These are phyloP conservation scores for Agrypnus murinus DNA, from an alignment of 2,888 invertebrate species.

Conservation along the genomic window DNA sequence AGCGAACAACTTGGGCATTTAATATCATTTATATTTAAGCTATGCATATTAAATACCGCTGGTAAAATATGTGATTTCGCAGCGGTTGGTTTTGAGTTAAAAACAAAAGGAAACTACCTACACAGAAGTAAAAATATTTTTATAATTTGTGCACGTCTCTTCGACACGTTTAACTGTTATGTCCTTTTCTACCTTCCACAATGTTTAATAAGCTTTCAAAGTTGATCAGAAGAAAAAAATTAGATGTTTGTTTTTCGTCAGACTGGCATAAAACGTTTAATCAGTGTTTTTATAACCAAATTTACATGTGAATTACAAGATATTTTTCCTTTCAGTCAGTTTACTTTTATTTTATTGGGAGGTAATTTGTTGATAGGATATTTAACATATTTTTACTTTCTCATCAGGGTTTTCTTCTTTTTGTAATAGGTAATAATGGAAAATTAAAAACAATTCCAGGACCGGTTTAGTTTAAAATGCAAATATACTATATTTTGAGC, in stretches of 20 bases:
- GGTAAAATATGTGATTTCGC: constrained; percentile 53
- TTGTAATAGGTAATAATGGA: too few species aligned
- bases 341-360: constrained; percentile 43
- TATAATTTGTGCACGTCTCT: constrained; percentile 39
- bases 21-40: constrained; percentile 53
- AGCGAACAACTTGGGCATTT: constrained; percentile 44
- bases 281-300: constrained; percentile 56
- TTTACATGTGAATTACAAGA: constrained; percentile 57
- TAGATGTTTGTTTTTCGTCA: constrained; percentile 7
- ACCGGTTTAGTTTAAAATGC: too few species aligned
- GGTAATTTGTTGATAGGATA: constrained; percentile 46
- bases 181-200: neutral
- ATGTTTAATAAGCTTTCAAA: neutral
- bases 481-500: too few species aligned
- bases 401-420: neutral
- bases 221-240: neutral
- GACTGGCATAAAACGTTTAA: constrained; percentile 42
- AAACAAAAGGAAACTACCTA: constrained; percentile 58
- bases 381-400: constrained; percentile 30
- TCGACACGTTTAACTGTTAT: neutral
- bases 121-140: constrained; percentile 58
- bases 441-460: too few species aligned
- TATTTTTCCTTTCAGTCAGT: constrained; percentile 22
- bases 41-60: constrained; percentile 54
- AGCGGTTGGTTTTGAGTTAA: constrained; percentile 51